Evolutionary conservation across 2,797 vertebrate genomes (phyloP), one percentile per base, ranked within the genome.

Genomic region (Platyrinchus mystaceus): DNA sequence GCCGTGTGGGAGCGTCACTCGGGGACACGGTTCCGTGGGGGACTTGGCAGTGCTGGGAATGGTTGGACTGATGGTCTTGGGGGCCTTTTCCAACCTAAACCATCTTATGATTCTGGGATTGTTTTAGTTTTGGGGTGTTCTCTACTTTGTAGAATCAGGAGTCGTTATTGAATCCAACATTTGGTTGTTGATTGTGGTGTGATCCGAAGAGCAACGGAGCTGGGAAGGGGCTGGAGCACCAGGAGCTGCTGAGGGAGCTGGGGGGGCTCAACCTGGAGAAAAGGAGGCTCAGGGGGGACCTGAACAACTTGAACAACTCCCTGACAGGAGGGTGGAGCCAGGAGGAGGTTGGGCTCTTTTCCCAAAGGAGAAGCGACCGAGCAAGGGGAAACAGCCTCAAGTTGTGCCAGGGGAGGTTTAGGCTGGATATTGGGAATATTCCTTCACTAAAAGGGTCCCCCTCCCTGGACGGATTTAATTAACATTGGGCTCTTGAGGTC

Each of bases 101-200:
- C 66, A 12, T 2, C 56, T 52, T 4, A 23, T 34, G 73, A 66
- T 64, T 58, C 12, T 11, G 43, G 43, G 63, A 17, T 90, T 73
- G 19, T 49, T 91, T 55, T 60, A 32, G 37, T n/a, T 52, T 21
- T 6, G 53, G 23, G 73, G 23, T 18, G 7, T 52, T 91, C 89
- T 78, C 21, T 52, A 0, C 49, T 32, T 16, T 4, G 7, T 17
- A 67, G 67, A 39, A 41, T 87, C 17, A 2, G 12, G 39, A 46
- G 19, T 30, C 0, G 0, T 23, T 28, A 27, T 6, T 8, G 30
- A 44, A 76, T 28, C 14, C 77, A n/a, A 14, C 0, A 0, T 52
- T 71, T 23, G n/a, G 39, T 59, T n/a, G 32, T n/a, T 63, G 55
- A 37, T 55, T 2, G 0, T 1, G 41, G 64, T 50, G 63, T 14